Base-by-base conservation (phyloP, 1,140 invertebrate genomes). In the Thalassaphorura encarpata region DNA sequence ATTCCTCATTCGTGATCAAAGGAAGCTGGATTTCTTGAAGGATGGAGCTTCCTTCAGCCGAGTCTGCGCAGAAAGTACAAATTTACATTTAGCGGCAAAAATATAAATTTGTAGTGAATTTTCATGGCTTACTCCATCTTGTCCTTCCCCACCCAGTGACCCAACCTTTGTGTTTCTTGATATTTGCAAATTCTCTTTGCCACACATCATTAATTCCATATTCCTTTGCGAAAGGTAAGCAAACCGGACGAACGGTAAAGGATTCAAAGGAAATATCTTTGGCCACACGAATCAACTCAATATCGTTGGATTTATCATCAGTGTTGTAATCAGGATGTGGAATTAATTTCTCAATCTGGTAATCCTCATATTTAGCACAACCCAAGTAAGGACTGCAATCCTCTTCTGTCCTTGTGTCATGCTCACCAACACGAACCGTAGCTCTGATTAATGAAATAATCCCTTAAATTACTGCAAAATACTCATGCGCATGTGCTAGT, bases 371-470 rank as follows among this genome's bases (percentile, higher is more conserved):
- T 21, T 43, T 42, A 1, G 56, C 55, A 23, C 61, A 62, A 8
- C 31, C 45, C 1, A 69, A 59, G 1, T 70, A 62, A 33, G 66
- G 67, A 55, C 79, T 77, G 63, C 83, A 85, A 57, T 85, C 83
- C 0, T 68, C 69, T 45, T 77, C 72, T 0, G 67, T 75, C 19
- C 64, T 67, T 0, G 78, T 67, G 56, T 83, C 75, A 60, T 83
- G 75, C 46, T 85, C 82, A 2, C 82, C 82, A 1, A 83, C 67
- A 45, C 82, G 68, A 0, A 82, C 77, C 16, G 73, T 72, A 56
- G 65, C 61, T 29, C 83, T 79, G 54, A 31, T 62, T 68, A 46
- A n/a, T n/a, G n/a, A n/a, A n/a, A n/a, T n/a, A n/a, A n/a, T n/a
- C n/a, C n/a, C n/a, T n/a, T n/a, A n/a, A n/a, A n/a, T n/a, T n/a